A percentile compares a stretch with the other conserved stretches of the same genome.
Conservation (phyloP, 23 tunicate species). For the Aplidium turbinatum region DNA sequence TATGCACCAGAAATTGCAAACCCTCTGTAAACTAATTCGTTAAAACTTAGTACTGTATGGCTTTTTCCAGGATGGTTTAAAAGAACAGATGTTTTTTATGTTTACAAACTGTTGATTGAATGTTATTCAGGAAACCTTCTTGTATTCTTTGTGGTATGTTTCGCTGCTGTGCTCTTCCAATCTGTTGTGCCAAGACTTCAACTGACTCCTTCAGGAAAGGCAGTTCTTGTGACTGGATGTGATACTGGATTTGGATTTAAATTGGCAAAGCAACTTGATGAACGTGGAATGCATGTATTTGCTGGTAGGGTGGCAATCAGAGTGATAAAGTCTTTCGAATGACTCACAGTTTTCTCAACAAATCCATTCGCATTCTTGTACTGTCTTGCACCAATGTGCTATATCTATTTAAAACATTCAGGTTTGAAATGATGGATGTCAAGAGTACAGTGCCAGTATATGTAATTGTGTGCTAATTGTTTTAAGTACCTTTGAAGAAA, state of each 20-base stretch:
- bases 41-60: too few species aligned
- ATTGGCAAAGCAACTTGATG: slow-evolving; percentile 67
- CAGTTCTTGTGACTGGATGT: slow-evolving; percentile 90
- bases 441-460: background rate
- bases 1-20: too few species aligned
- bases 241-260: slow-evolving; percentile 87
- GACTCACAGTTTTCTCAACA: too few species aligned
- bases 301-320: slow-evolving; percentile 57
- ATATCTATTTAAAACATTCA: too few species aligned
- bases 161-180: slow-evolving; percentile 33
- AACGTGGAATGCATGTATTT: slow-evolving; percentile 87
- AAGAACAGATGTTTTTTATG: background rate
- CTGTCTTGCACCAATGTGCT: too few species aligned
- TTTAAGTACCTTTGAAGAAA: background rate
- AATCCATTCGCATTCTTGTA: too few species aligned
- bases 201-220: slow-evolving; percentile 69
- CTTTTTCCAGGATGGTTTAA: background rate
- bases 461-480: background rate
- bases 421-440: too few species aligned
- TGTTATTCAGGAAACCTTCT: background rate
- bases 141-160: slow-evolving; percentile 31
- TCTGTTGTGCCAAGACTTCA: slow-evolving; percentile 63
- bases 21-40: too few species aligned
- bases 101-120: background rate
- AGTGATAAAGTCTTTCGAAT: background rate